Evolutionary conservation across 2,888 invertebrate species (phyloP), one percentile per base, ranked within the genome.

Genomic region (Alviniconcha strummeri): DNA sequence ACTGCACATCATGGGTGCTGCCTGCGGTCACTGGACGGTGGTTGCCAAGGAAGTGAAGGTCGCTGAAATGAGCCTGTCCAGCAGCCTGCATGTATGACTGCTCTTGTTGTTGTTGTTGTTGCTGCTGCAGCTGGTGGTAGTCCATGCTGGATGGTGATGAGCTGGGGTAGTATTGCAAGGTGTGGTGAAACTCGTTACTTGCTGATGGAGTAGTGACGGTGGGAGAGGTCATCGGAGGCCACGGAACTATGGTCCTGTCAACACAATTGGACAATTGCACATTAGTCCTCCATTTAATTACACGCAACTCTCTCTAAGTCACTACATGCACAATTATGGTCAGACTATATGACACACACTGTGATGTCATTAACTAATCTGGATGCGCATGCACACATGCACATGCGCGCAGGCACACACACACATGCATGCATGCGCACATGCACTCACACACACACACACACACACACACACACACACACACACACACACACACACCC

Each of bases 171-270:
- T 78, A 78, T 13, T 57, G 78, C 60, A 64, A 78, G 78, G 78
- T 52, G 15, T 78, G 78, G 60, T 19, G 52, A 7, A 13, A 60
- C 36, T 54, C 54, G 56, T 76, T 69, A 77, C 69, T 82, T 77
- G 69, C 55, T 82, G 77, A 76, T 52, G 76, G 82, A 55, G 69
- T 82, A 82, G 69, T 82, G 82, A 67, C 82, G 82, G 64, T 82
- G 82, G 67, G 77, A n/a, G 76, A 82, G 64, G 77, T 82, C 82
- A 69, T 82, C 82, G 13, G 82, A 82, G 5, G 82, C 77, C 54
- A 82, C 56, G 75, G 82, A 82, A 71, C 69, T 69, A 76, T 82
- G 82, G 75, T 82, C 82, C 82, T 82, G 77, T 0, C 36, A n/a
- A 52, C n/a, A 71, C n/a, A 57, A 56, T 13, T 64, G 15, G 11